These are phyloP conservation scores for Argynnis bischoffii DNA, from an alignment of 2,888 invertebrate genomes.

Conservation along the genomic window DNA sequence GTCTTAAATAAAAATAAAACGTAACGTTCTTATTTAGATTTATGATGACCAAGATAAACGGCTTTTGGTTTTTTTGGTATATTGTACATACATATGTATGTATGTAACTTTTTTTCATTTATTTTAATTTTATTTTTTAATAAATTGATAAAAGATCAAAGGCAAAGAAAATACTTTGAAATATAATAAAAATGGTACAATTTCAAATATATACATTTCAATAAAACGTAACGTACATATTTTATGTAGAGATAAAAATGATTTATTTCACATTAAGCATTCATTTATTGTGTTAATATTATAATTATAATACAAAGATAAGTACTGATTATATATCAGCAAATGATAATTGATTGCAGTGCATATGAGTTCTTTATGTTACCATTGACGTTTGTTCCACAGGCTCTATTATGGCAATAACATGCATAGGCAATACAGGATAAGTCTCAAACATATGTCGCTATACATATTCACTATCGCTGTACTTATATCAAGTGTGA, in stretches of 20 bases:
- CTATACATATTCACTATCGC: slow-evolving; percentile 33
- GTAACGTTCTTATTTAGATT: too few species aligned
- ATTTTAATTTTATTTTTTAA: too few species aligned
- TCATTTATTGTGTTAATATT: too few species aligned
- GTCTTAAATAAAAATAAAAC: too few species aligned
- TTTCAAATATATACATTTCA: too few species aligned
- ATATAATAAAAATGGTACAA: neutral
- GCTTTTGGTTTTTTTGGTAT: neutral
- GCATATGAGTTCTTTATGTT: slow-evolving; percentile 32
- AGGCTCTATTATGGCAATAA: slow-evolving; percentile 38
- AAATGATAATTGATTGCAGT: slow-evolving; percentile 26
- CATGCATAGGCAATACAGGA: slow-evolving; percentile 28
- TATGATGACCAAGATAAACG: too few species aligned
- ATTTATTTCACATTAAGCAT: too few species aligned
- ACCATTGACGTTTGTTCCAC: slow-evolving; percentile 39
- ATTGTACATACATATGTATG: neutral
- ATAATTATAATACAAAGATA: slow-evolving; percentile 8
- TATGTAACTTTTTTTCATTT: too few species aligned
- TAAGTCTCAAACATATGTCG: slow-evolving; percentile 35
- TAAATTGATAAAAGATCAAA: too few species aligned
- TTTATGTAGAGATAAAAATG: too few species aligned
- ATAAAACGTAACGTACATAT: too few species aligned
- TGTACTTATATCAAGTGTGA: slow-evolving; percentile 48
- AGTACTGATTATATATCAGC: neutral
- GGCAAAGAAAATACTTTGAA: too few species aligned